Conservation (phyloP, 1,140 invertebrate species). For the Drosophila lini region DNA sequence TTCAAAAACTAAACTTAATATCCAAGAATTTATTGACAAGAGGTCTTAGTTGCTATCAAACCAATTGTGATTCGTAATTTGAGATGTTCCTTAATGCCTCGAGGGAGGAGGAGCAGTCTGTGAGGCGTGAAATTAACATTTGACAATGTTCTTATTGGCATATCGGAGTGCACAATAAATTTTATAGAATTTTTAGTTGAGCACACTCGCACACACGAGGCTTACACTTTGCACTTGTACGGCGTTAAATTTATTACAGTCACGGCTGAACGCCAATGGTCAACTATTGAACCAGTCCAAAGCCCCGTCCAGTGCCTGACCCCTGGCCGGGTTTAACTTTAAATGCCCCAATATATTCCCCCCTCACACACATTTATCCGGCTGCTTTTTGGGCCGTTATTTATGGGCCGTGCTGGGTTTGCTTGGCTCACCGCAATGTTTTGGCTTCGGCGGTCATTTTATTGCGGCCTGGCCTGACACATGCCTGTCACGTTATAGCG, state of each 20-base stretch:
- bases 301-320: slow-evolving; percentile 7
- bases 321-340: slow-evolving; percentile 24
- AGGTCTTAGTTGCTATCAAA: not conserved
- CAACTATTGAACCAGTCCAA: slow-evolving; percentile 48
- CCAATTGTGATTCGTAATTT: slow-evolving; percentile 8
- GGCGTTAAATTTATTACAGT: slow-evolving; percentile 75
- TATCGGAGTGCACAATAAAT: slow-evolving; percentile 49
- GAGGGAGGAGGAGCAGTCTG: slow-evolving; percentile 8
- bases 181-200: slow-evolving; percentile 61
- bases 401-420: slow-evolving; percentile 48
- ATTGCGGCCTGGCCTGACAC: slow-evolving; percentile 71
- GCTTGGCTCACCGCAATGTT: slow-evolving; percentile 68
- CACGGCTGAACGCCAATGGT: slow-evolving; percentile 63
- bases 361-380: not conserved
- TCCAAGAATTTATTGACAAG: not conserved
- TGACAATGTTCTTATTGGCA: slow-evolving; percentile 65
- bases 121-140: slow-evolving; percentile 82
- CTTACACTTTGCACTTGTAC: slow-evolving; percentile 48
- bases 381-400: slow-evolving; percentile 35
- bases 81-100: slow-evolving; percentile 21
- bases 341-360: slow-evolving; percentile 29
- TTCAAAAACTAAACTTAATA: not conserved
- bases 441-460: slow-evolving; percentile 74
- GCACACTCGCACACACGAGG: slow-evolving; percentile 28
- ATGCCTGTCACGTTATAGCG: slow-evolving; percentile 63